A percentile compares a stretch with the other conserved stretches of the same genome.
phyloP scores from a whole-genome alignment of 2,888 invertebrate genomes.

The Shargacucullia verbasci region DNA sequence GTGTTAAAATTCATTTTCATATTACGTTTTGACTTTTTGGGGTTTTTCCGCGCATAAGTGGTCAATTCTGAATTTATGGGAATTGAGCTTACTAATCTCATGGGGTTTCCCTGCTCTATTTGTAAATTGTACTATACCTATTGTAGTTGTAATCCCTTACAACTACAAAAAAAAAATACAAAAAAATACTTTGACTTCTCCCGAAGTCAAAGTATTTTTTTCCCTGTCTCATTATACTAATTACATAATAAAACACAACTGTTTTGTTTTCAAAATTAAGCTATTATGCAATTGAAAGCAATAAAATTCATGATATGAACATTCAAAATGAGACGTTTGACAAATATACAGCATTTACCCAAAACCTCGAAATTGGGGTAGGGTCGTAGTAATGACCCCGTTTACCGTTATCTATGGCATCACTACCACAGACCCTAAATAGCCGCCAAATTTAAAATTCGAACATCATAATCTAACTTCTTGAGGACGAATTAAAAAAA shows the following conservation, averaged over 20 bases:
- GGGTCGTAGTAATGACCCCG: slow-evolving; percentile 83
- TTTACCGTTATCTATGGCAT: slow-evolving; percentile 82
- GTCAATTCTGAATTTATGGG: slow-evolving; percentile 81
- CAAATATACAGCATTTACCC: slow-evolving; percentile 79
- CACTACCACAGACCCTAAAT: slow-evolving; percentile 77
- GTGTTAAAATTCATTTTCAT: slow-evolving; percentile 58
- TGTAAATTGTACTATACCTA: slow-evolving; percentile 75
- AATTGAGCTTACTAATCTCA: slow-evolving; percentile 74
- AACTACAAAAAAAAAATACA: too few relatives aligned
- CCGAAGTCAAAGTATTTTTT: slow-evolving; percentile 68
- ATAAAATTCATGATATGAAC: slow-evolving; percentile 76
- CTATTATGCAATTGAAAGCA: slow-evolving; percentile 78
- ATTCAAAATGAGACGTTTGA: slow-evolving; percentile 75
- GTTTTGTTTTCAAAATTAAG: slow-evolving; percentile 71
- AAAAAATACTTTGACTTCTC: too few relatives aligned
- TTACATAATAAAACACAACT: slow-evolving; percentile 56
- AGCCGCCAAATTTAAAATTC: slow-evolving; percentile 83
- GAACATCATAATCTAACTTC: slow-evolving; percentile 85
- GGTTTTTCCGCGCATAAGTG: slow-evolving; percentile 71
- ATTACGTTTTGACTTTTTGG: slow-evolving; percentile 51
- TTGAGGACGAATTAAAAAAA: slow-evolving; percentile 66
- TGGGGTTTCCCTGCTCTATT: slow-evolving; percentile 74
- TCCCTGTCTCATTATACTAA: slow-evolving; percentile 70
- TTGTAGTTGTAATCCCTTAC: slow-evolving; percentile 69
- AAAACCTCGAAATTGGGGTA: slow-evolving; percentile 72